Evolutionary conservation across 1,140 invertebrate genomes (phyloP), one percentile per base, ranked within the genome.

Genomic region (Augochlora pura): DNA sequence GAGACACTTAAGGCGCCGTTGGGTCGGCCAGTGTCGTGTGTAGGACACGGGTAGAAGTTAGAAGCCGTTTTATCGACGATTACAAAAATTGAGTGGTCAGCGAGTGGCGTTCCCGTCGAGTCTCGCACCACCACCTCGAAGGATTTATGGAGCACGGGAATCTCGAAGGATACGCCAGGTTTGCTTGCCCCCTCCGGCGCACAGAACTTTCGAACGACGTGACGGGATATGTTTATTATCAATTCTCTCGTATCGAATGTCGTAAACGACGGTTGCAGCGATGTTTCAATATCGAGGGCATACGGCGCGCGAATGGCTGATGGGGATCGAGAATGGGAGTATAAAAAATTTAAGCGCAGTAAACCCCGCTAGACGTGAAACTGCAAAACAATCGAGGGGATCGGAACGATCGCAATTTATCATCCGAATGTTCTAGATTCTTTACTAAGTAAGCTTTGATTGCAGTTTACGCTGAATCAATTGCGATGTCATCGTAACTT

Each of bases 11-110:
- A 21, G 23, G 23, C 14, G 16, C 25, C 18, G 12, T 49, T 25
- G 27, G 46, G 7, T 54, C 66, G 66, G 23, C 12, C 63, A 23
- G 38, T n/a, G 62, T 10, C 32, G 32, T 21, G 16, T 64, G 18
- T 39, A 39, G 18, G 62, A 39, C 63, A 42, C 38, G 21, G 63
- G 21, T 65, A 9, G 63, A 42, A 65, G 39, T 42, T 42, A 39
- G 63, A 23, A 42, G 63, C 63, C 21, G 63, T 65, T 65, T 65
- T 65, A 65, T 65, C 63, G 63, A 42, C 63, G 63, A 65, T 65
- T 65, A 65, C 38, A 65, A 65, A 65, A 65, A 65, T 65, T 65
- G 63, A 65, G 63, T 42, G 63, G 63, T 39, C 39, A 21, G 7
- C 32, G 32, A 10, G 18, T 16, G 2, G 7, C 18, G 32, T 2